These are phyloP conservation scores for Corythornis leucogaster DNA, from an alignment of 2,797 vertebrate genomes.

Conservation along the genomic window DNA sequence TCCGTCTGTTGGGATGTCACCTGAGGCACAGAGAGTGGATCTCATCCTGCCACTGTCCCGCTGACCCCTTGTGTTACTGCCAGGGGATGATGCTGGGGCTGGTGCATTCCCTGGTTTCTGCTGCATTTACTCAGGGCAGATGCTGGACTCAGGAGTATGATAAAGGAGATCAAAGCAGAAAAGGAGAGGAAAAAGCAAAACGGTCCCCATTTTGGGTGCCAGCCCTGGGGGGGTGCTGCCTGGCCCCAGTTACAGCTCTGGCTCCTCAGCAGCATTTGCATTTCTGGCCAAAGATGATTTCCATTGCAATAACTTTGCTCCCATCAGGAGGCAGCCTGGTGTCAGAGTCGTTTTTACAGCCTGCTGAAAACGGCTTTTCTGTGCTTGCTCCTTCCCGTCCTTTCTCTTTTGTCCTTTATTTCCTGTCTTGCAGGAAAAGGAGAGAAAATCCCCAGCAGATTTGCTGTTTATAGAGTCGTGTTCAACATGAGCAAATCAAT, in stretches of 20 bases:
- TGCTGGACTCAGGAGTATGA: rapidly evolving
- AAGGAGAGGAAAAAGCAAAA: not conserved
- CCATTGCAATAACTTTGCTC: not conserved
- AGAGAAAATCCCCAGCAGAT: conserved; percentile 24
- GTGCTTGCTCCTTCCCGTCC: not conserved
- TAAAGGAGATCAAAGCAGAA: not conserved
- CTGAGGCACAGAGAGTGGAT: not conserved
- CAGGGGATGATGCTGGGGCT: not conserved
- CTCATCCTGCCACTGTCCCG: not conserved
- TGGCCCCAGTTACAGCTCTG: rapidly evolving
- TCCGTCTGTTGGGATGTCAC: rapidly evolving
- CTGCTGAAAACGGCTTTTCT: not conserved
- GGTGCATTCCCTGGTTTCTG: not conserved
- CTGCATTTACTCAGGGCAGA: not conserved
- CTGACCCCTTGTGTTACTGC: not conserved
- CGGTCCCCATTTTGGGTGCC: rapidly evolving
- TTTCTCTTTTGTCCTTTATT: not conserved
- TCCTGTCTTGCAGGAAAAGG: not conserved
- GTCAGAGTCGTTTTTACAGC: not conserved
- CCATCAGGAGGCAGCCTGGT: not conserved
- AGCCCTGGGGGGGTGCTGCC: not conserved
- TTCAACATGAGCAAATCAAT: conserved; percentile 21
- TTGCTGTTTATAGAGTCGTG: conserved; percentile 22
- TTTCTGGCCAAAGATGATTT: not conserved
- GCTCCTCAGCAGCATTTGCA: rapidly evolving